Evolutionary conservation across 2,797 vertebrate genomes (phyloP).

Genomic region (Micrastur ruficollis): DNA sequence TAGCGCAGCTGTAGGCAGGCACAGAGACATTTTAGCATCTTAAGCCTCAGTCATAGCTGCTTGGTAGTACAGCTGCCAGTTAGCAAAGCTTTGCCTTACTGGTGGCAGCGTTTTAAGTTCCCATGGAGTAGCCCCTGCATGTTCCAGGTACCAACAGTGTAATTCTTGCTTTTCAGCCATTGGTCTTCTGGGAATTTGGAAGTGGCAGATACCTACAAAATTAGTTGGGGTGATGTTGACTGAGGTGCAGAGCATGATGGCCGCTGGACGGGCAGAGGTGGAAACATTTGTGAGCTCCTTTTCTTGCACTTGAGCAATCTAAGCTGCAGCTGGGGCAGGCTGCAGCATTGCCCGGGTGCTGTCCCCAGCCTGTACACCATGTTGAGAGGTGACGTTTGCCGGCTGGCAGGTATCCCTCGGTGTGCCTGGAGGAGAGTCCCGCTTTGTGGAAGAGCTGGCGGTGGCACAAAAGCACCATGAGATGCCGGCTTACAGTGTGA

Average conservation of each 20-base stretch:
- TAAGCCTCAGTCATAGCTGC: not conserved
- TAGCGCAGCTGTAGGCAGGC: not conserved
- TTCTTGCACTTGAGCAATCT: not conserved
- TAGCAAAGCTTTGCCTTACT: not conserved
- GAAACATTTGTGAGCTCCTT: not conserved
- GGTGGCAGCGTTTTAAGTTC: not conserved
- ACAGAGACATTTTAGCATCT: not conserved
- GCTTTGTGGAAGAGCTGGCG: not conserved
- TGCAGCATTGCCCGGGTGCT: accelerated
- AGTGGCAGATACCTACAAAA: not conserved
- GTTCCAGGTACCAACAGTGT: not conserved
- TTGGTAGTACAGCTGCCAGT: not conserved
- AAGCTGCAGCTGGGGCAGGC: not conserved
- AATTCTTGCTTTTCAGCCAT: not conserved
- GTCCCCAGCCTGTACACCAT: accelerated
- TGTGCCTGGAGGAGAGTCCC: not conserved
- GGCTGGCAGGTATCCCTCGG: not conserved
- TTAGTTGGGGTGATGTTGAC: not conserved
- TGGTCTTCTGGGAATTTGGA: not conserved
- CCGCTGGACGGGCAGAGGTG: not conserved
- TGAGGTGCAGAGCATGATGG: not conserved
- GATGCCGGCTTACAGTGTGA: not conserved
- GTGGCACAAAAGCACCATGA: not conserved
- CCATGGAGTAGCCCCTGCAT: accelerated
- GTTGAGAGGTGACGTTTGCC: not conserved